Evolutionary conservation across 1,140 invertebrate genomes (phyloP).

Genomic region (Phymorhynchus buccinoides): DNA sequence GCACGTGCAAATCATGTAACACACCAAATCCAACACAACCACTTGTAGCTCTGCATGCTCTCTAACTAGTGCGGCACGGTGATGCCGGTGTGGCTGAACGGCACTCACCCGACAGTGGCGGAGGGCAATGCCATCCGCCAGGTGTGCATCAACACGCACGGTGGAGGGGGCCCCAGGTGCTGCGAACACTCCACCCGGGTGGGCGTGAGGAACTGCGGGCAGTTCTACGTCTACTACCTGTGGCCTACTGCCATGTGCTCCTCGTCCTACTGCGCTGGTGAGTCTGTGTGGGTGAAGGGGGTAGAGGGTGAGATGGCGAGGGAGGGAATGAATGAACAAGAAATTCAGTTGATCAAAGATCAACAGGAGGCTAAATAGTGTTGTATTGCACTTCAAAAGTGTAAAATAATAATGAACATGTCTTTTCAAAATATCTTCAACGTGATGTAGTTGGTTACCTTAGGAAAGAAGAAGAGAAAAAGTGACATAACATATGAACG

Average conservation of each 20-base stretch:
- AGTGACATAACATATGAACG: too few relatives aligned
- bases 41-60: neutral
- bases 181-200: slow-evolving; percentile 44
- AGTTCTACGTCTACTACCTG: slow-evolving; percentile 50
- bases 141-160: slow-evolving; percentile 21
- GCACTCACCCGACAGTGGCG: neutral
- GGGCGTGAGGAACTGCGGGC: slow-evolving; percentile 49
- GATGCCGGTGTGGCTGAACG: slow-evolving; percentile 23
- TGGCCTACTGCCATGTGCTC: slow-evolving; percentile 39
- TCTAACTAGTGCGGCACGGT: slow-evolving; percentile 21
- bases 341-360: too few relatives aligned
- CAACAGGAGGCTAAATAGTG: too few relatives aligned
- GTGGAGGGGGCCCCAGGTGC: slow-evolving; percentile 7
- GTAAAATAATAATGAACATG: too few relatives aligned
- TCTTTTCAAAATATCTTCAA: too few relatives aligned
- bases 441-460: too few relatives aligned
- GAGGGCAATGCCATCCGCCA: neutral
- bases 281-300: neutral
- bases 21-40: neutral
- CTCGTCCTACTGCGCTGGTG: slow-evolving; percentile 55
- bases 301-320: neutral
- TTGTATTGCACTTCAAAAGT: too few relatives aligned
- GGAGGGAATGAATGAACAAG: neutral
- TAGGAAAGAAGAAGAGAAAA: too few relatives aligned
- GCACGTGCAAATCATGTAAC: neutral